Percentiles rank a stretch among this genome's conserved stretches.
phyloP scores from a whole-genome alignment of 2,113 vertebrate species.

The Osmerus eperlanus region DNA sequence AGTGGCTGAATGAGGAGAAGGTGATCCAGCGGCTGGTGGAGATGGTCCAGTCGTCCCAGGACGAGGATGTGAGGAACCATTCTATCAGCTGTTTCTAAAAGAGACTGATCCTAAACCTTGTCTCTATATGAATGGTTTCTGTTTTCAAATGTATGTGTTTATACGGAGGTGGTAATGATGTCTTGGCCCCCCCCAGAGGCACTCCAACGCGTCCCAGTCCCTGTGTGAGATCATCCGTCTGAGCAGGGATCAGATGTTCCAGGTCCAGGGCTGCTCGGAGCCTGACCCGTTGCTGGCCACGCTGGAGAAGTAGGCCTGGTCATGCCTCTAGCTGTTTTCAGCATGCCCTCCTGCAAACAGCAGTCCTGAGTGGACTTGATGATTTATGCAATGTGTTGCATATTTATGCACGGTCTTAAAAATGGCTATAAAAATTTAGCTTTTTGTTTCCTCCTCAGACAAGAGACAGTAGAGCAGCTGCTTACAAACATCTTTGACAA shows the following conservation, averaged over 20 bases:
- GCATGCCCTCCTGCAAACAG: not conserved
- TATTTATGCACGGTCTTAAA: not conserved
- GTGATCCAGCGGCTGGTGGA: slow-evolving; percentile 96
- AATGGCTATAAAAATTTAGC: not conserved
- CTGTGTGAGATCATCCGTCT: slow-evolving; percentile 98
- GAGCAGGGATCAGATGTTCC: slow-evolving; percentile 98
- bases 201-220: slow-evolving; percentile 97
- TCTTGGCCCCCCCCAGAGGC: slow-evolving; percentile 74
- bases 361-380: not conserved
- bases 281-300: slow-evolving; percentile 94
- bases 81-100: not conserved
- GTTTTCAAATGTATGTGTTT: not conserved
- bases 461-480: slow-evolving; percentile 95
- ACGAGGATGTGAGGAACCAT: slow-evolving; percentile 92
- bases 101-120: not conserved
- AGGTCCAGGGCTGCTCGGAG: slow-evolving; percentile 92
- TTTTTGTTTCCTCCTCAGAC: slow-evolving; percentile 64
- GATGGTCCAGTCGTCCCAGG: slow-evolving; percentile 92
- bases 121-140: not conserved
- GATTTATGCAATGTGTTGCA: not conserved
- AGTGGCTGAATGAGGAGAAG: slow-evolving; percentile 98
- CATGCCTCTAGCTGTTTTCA: not conserved
- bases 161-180: not conserved
- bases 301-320: slow-evolving; percentile 87
- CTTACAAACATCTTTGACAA: slow-evolving; percentile 94